phyloP scores from a whole-genome alignment of 2,888 invertebrate species.

The Oscheius myriophilus region DNA sequence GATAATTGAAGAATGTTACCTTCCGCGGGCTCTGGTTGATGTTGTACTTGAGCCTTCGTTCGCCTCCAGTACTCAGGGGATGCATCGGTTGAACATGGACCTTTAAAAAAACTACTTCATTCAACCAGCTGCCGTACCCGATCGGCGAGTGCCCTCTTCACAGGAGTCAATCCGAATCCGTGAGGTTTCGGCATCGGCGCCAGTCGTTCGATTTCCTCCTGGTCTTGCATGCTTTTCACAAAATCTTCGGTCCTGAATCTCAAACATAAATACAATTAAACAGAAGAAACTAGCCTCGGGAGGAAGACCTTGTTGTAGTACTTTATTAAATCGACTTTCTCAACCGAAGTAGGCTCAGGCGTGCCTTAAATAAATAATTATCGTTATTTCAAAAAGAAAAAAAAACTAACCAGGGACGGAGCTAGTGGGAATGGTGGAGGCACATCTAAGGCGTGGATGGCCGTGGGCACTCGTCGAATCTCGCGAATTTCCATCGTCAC shows the following conservation, averaged over 20 bases:
- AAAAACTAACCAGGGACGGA: background rate
- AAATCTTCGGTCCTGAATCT: conserved; percentile 82
- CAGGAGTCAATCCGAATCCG: conserved; percentile 24
- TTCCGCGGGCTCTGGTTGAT: conserved; percentile 28
- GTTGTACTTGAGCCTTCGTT: conserved; percentile 21
- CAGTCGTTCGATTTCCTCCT: conserved; percentile 74
- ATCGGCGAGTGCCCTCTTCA: conserved; percentile 26
- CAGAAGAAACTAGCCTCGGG: conserved; percentile 69
- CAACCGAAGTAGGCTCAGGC: conserved; percentile 70
- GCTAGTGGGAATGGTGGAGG: conserved; percentile 72
- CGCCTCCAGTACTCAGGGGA: background rate
- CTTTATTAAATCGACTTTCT: conserved; percentile 79
- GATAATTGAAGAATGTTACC: no score
- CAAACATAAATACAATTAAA: background rate
- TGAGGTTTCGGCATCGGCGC: conserved; percentile 72
- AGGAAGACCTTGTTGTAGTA: conserved; percentile 87
- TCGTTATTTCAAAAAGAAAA: conserved; percentile 4
- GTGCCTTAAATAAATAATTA: conserved; percentile 72
- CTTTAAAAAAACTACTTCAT: conserved; percentile 6
- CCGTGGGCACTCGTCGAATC: conserved; percentile 36
- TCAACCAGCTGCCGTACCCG: conserved; percentile 10
- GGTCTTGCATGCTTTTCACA: conserved; percentile 78
- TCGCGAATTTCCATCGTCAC: conserved; percentile 50
- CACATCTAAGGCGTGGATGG: conserved; percentile 71
- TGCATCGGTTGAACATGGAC: conserved; percentile 20